Conservation (phyloP, 2,113 vertebrate species). For the Zosterops hypoxanthus region DNA sequence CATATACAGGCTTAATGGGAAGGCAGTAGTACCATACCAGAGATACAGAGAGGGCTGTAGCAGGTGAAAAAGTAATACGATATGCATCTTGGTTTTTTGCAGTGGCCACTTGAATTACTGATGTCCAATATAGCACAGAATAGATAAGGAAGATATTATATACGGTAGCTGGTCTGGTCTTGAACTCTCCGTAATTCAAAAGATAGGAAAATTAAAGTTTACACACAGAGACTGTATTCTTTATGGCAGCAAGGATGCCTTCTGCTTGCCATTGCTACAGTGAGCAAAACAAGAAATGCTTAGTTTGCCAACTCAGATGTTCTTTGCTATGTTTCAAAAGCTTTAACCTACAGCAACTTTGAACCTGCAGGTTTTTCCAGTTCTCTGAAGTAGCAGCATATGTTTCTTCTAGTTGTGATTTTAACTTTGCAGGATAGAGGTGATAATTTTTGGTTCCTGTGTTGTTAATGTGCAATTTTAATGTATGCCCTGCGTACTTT, state of each 20-base stretch:
- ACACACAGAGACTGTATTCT: background rate
- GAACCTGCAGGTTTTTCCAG: slow-evolving; percentile 23
- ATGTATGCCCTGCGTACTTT: background rate
- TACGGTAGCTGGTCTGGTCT: background rate
- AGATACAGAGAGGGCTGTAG: background rate
- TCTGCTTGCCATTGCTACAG: background rate
- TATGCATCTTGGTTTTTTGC: background rate
- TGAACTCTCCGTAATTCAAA: background rate
- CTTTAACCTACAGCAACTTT: background rate
- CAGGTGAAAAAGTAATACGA: background rate
- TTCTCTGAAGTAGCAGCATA: background rate
- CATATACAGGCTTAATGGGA: background rate
- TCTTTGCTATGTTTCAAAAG: background rate
- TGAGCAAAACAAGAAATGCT: background rate
- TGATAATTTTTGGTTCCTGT: background rate
- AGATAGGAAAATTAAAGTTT: background rate
- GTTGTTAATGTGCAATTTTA: background rate
- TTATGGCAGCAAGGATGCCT: background rate
- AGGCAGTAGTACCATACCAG: background rate
- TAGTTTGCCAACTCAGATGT: background rate
- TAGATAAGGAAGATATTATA: background rate
- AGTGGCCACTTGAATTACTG: background rate
- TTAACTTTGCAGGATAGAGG: background rate
- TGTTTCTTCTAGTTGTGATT: background rate
- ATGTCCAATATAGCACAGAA: background rate